Conservation (phyloP, 2,888 invertebrate species). For the Fragum sueziense region DNA sequence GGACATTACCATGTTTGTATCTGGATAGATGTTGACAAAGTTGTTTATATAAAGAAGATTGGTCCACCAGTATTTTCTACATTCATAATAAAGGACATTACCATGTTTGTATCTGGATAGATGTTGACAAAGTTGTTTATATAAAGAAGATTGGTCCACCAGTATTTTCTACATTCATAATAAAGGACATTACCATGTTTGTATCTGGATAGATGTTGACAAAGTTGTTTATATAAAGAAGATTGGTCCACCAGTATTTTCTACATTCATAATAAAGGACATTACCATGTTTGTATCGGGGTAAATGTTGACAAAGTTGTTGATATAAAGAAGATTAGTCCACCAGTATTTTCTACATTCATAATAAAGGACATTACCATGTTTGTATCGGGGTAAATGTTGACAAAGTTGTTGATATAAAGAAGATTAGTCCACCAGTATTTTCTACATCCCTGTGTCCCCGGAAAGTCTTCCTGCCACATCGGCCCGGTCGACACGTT, state of each 20-base stretch:
- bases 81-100: too few relatives aligned
- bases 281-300: neutral
- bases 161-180: too few relatives aligned
- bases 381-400: constrained; percentile 29
- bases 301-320: constrained; percentile 62
- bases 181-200: too few relatives aligned
- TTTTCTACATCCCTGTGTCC: constrained; percentile 57
- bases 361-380: too few relatives aligned
- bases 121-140: constrained; percentile 63
- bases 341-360: too few relatives aligned
- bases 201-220: constrained; percentile 40
- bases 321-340: constrained; percentile 65
- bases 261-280: too few relatives aligned
- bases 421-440: constrained; percentile 70
- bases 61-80: constrained; percentile 71
- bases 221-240: constrained; percentile 67
- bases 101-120: constrained; percentile 16
- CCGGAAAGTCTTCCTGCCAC: constrained; percentile 26
- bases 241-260: constrained; percentile 69
- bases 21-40: constrained; percentile 49
- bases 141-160: constrained; percentile 70
- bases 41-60: constrained; percentile 68
- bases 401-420: constrained; percentile 65
- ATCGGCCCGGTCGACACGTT: constrained; percentile 33
- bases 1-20: constrained; percentile 4